phyloP scores from a whole-genome alignment of 2,797 vertebrate species.

The Anguilla megastoma region DNA sequence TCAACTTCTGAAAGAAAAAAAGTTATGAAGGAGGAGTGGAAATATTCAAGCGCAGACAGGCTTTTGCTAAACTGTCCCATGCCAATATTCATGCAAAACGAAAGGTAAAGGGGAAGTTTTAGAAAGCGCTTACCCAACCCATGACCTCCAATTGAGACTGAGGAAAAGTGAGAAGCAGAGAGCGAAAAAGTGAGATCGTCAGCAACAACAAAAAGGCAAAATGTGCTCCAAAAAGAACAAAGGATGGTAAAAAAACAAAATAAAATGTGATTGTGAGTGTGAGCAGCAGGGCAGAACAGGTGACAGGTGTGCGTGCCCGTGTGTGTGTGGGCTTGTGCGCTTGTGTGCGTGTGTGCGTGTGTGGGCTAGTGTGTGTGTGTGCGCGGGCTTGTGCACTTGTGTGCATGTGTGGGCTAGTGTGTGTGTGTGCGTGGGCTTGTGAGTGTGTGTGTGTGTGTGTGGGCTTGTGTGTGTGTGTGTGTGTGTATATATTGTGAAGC shows the following conservation, averaged over 20 bases:
- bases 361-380: too few relatives aligned
- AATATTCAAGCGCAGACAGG: neutral
- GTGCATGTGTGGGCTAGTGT: too few relatives aligned
- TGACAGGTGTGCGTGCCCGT: slow-evolving; percentile 13
- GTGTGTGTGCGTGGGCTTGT: too few relatives aligned
- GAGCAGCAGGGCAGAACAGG: slow-evolving; percentile 59
- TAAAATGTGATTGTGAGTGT: slow-evolving; percentile 61
- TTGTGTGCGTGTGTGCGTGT: too few relatives aligned
- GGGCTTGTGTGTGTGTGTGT: neutral
- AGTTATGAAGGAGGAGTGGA: neutral
- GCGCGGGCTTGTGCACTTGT: too few relatives aligned
- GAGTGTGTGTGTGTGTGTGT: neutral
- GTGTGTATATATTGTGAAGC: slow-evolving; percentile 15
- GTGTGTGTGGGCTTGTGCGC: neutral
- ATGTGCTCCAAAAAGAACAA: slow-evolving; percentile 67
- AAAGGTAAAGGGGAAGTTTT: slow-evolving; percentile 46
- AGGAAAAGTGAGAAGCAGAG: slow-evolving; percentile 78
- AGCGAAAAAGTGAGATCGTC: slow-evolving; percentile 74
- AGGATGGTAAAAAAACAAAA: slow-evolving; percentile 52
- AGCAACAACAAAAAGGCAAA: slow-evolving; percentile 54
- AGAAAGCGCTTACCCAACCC: slow-evolving; percentile 89
- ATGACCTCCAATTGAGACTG: slow-evolving; percentile 96
- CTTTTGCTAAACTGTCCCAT: neutral
- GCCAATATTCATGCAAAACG: slow-evolving; percentile 64
- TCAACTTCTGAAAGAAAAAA: neutral